Percentiles rank a stretch among this genome's conserved stretches.
These are phyloP conservation scores for Proisotoma minuta DNA, from an alignment of 2,888 invertebrate species.

Conservation along the genomic window DNA sequence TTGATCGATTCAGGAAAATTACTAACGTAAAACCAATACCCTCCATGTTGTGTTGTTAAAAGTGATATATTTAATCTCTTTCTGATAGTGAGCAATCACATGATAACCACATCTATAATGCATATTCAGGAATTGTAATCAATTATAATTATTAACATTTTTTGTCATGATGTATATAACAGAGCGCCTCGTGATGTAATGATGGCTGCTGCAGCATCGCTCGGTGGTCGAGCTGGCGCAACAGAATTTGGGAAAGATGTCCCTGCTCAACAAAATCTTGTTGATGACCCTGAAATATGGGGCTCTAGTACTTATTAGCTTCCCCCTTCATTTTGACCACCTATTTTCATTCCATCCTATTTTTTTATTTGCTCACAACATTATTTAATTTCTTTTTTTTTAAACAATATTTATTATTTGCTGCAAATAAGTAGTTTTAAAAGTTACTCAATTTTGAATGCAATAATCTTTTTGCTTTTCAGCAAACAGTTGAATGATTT, in stretches of 20 bases:
- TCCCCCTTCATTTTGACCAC: background rate
- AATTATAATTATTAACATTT: too few species aligned
- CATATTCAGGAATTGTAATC: too few species aligned
- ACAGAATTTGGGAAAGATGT: constrained; percentile 37
- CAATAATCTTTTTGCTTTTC: too few species aligned
- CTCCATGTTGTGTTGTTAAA: too few species aligned
- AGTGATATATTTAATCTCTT: too few species aligned
- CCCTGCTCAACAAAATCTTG: constrained; percentile 45
- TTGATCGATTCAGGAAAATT: background rate
- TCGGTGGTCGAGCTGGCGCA: constrained; percentile 25
- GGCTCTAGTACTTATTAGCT: constrained; percentile 45
- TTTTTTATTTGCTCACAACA: background rate
- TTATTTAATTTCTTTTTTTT: background rate
- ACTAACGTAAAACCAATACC: too few species aligned
- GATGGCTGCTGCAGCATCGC: constrained; percentile 44
- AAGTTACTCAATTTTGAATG: too few species aligned
- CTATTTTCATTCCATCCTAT: background rate
- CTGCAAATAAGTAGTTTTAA: too few species aligned
- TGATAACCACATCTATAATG: too few species aligned
- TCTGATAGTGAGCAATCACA: too few species aligned
- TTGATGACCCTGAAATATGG: constrained; percentile 48
- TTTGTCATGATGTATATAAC: too few species aligned
- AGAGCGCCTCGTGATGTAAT: constrained; percentile 47
- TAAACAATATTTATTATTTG: background rate
- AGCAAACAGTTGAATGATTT: too few species aligned